phyloP scores from a whole-genome alignment of 2,888 invertebrate species.

The Lycophotia porphyrea region DNA sequence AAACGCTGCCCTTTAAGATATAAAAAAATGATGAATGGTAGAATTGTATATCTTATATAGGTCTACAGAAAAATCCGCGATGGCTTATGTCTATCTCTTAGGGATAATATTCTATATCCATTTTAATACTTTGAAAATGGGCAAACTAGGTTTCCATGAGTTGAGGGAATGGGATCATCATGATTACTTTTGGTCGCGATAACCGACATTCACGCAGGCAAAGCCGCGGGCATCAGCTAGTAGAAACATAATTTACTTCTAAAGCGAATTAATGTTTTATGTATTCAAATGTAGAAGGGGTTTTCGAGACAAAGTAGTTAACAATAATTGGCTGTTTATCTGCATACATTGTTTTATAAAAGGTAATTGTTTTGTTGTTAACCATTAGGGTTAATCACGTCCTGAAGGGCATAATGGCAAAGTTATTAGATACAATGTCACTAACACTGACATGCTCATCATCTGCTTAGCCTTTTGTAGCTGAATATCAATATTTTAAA shows the following conservation, averaged over 20 bases:
- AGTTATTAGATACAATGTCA: neutral
- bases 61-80: no score
- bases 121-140: no score
- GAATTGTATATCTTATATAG: no score
- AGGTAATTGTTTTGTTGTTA: neutral
- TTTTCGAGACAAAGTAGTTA: neutral
- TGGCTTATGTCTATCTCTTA: no score
- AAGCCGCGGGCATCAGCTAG: no score
- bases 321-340: neutral
- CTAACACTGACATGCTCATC: neutral
- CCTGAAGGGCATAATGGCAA: neutral
- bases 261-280: constrained; percentile 21
- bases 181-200: no score
- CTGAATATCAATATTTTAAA: neutral
- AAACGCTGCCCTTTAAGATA: no score
- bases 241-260: constrained; percentile 16
- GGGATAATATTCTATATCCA: no score
- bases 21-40: no score
- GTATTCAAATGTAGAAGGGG: constrained; percentile 3
- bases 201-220: no score
- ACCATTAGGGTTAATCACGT: neutral
- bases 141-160: no score
- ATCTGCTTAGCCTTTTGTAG: neutral
- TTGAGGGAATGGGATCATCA: no score
- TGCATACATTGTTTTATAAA: neutral